Conservation (phyloP, 1,140 invertebrate genomes). For the Bradynema listronoti region DNA sequence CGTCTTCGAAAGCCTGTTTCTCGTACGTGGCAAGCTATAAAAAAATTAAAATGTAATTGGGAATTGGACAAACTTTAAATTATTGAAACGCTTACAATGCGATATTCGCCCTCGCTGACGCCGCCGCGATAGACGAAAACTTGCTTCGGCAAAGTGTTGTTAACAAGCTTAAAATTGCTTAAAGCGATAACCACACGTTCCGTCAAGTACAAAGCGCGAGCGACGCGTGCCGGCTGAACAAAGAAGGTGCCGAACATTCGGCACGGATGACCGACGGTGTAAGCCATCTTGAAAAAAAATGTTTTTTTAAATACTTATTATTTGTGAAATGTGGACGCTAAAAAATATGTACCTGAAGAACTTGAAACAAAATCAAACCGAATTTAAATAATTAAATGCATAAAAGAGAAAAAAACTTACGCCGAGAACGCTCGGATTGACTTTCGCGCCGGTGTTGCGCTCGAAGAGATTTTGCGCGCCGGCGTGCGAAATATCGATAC, state of each 20-base stretch:
- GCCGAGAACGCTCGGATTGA: constrained; percentile 7
- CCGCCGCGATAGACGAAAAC: constrained; percentile 13
- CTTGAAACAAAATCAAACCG: neutral
- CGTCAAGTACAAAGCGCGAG: constrained; percentile 4
- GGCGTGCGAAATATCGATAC: constrained; percentile 10
- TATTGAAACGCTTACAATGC: constrained; percentile 3
- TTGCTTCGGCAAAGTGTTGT: neutral
- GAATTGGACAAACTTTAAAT: neutral
- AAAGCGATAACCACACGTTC: neutral
- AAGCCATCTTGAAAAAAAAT: constrained; percentile 13
- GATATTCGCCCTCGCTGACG: constrained; percentile 20
- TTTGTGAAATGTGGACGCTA: too few species aligned
- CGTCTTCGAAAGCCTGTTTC: constrained; percentile 10
- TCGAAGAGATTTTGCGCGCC: constrained; percentile 10
- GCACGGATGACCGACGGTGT: constrained; percentile 8
- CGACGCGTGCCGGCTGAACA: constrained; percentile 13
- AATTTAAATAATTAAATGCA: neutral
- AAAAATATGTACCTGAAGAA: too few species aligned
- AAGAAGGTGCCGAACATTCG: constrained; percentile 11
- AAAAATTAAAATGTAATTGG: constrained; percentile 2
- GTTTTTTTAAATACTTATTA: too few species aligned
- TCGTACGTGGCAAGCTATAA: constrained; percentile 5
- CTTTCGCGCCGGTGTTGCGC: neutral
- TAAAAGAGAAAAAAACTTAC: constrained; percentile 5
- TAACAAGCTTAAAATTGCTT: neutral